Base-by-base conservation (phyloP, 2,888 invertebrate species). In the Drosophila multiciliata region DNA sequence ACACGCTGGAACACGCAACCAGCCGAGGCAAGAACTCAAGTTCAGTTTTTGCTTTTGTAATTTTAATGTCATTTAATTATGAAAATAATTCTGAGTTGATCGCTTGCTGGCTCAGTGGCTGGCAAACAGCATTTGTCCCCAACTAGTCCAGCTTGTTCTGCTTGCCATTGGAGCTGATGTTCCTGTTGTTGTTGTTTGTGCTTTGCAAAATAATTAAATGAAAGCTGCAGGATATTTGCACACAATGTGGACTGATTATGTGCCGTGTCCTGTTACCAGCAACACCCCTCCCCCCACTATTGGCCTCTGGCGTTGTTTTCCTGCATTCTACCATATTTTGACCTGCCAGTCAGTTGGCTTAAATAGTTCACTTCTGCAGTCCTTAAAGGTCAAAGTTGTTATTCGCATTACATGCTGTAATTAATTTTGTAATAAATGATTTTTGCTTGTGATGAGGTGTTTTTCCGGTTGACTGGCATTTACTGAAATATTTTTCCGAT, bases 41-140 rank as follows among this genome's bases (percentile, higher is more conserved):
- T 67, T 26, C 42, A 17, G 29, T n/a, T 45, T 29, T 54, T 55
- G 35, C 53, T 61, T 48, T 45, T 66, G 57, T 64, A 73, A 57
- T 55, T 69, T 71, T 73, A 79, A 78, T 87, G 85, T 77, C 70
- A 79, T 82, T 87, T 80, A 80, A 87, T 86, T 87, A 87, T 85
- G 79, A 82, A 78, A 69, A 79, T 72, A 74, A 69, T 75, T 80
- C 55, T n/a, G 60, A 38, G 62, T 64, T 54, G 68, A 58, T 57
- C 36, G 52, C n/a, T 54, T 6, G 66, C n/a, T 63, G 73, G 57
- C 64, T 65, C 66, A 55, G 45, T 64, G 66, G 59, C 50, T 61
- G 52, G 55, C 33, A 69, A 61, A 61, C 58, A 62, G 75, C 70
- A 69, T 71, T 75, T 77, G 66, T 60, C 23, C 35, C 29, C 45